Evolutionary conservation across 1,140 invertebrate genomes (phyloP).

Genomic region (Heliconius congener): DNA sequence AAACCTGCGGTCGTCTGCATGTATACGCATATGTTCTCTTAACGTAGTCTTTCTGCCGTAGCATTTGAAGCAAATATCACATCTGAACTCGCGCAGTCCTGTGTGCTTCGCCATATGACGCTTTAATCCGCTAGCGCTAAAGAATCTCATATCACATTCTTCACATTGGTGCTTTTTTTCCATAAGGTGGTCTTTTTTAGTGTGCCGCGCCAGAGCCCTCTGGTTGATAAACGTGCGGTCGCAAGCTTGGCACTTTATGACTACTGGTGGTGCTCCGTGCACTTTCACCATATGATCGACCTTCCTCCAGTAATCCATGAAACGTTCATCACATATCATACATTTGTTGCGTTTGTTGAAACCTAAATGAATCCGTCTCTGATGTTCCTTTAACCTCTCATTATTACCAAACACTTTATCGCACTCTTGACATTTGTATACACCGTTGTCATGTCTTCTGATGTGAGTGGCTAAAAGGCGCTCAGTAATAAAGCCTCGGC

Average conservation of each 20-base stretch:
- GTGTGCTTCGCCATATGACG: slow-evolving; percentile 89
- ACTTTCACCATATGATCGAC: slow-evolving; percentile 57
- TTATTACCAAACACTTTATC: slow-evolving; percentile 52
- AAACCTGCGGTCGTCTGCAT: slow-evolving; percentile 56
- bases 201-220: slow-evolving; percentile 50
- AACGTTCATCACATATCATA: slow-evolving; percentile 54
- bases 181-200: slow-evolving; percentile 60
- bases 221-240: slow-evolving; percentile 53
- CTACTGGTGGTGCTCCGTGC: slow-evolving; percentile 52
- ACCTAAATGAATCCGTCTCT: slow-evolving; percentile 51
- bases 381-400: slow-evolving; percentile 51
- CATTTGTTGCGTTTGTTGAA: slow-evolving; percentile 56
- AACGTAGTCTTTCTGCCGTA: slow-evolving; percentile 90
- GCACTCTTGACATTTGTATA: slow-evolving; percentile 51
- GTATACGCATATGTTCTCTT: slow-evolving; percentile 84
- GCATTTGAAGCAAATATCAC: slow-evolving; percentile 88
- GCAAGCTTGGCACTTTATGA: slow-evolving; percentile 59
- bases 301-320: slow-evolving; percentile 59
- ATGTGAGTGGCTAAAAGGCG: slow-evolving; percentile 48
- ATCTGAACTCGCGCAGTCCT: slow-evolving; percentile 87
- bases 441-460: slow-evolving; percentile 51
- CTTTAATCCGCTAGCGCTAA: slow-evolving; percentile 86
- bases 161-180: slow-evolving; percentile 55
- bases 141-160: slow-evolving; percentile 87
- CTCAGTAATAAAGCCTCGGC: slow-evolving; percentile 77